Percentiles rank a stretch among this genome's conserved stretches.
phyloP scores from a whole-genome alignment of 2,888 invertebrate genomes.

The Clanis bilineata region DNA sequence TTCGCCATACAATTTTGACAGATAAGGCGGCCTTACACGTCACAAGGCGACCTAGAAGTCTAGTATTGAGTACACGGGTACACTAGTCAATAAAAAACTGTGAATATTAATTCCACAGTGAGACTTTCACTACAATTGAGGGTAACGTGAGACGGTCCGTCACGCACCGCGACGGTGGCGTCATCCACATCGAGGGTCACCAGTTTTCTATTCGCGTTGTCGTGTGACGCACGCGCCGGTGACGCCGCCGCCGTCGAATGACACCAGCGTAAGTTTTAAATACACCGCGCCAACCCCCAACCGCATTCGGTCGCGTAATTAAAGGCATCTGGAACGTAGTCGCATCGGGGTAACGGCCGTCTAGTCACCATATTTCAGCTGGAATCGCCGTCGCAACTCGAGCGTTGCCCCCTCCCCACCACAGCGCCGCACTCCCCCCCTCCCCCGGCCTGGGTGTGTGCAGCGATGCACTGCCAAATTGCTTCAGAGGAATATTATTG shows the following conservation, averaged over 20 bases:
- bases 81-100: background rate
- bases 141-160: constrained; percentile 59
- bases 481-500: constrained; percentile 44
- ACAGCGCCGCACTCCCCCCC: constrained; percentile 28
- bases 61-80: background rate
- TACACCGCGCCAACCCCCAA: constrained; percentile 36
- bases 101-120: background rate
- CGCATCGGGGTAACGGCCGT: constrained; percentile 50
- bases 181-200: constrained; percentile 68
- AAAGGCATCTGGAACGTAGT: constrained; percentile 60
- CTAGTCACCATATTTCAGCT: constrained; percentile 59
- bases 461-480: constrained; percentile 55
- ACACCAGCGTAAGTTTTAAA: constrained; percentile 56
- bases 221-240: constrained; percentile 72
- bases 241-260: constrained; percentile 50
- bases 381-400: constrained; percentile 39
- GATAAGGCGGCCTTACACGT: too few relatives aligned
- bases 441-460: constrained; percentile 21
- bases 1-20: too few relatives aligned
- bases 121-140: constrained; percentile 40
- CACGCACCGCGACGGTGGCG: constrained; percentile 52
- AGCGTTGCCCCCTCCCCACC: constrained; percentile 25
- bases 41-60: too few relatives aligned
- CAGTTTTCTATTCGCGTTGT: constrained; percentile 73
- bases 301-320: constrained; percentile 52